Conservation (phyloP, 2,888 invertebrate genomes). For the Stenodema calcarata region DNA sequence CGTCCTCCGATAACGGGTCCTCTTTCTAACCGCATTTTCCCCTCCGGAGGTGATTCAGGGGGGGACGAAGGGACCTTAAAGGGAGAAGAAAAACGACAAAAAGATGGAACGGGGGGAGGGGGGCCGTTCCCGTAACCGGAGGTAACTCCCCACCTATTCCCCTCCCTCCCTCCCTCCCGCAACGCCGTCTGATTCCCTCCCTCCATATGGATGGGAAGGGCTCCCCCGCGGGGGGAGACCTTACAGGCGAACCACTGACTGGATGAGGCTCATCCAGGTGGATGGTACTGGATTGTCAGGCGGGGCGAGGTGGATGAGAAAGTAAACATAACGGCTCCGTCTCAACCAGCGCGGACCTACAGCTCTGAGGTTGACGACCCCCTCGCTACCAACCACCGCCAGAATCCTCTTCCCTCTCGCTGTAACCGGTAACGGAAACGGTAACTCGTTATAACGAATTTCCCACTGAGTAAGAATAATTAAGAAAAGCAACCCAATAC, state of each 20-base stretch:
- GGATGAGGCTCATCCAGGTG: not conserved
- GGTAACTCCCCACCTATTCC: not conserved
- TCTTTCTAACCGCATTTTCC: not conserved
- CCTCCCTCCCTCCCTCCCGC: no score
- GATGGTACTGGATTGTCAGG: no score
- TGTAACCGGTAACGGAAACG: conserved; percentile 23
- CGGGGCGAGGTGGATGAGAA: conserved; percentile 21
- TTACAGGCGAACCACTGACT: not conserved
- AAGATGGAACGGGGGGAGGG: not conserved
- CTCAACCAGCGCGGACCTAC: not conserved
- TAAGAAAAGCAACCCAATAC: no score
- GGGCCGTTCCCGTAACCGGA: not conserved
- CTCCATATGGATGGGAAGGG: no score
- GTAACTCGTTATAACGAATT: conserved; percentile 48
- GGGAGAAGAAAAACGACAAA: not conserved
- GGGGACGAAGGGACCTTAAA: not conserved
- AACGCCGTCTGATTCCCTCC: no score
- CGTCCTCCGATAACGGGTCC: conserved; percentile 26
- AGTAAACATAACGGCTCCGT: conserved; percentile 49
- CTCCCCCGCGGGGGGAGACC: not conserved
- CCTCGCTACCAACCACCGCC: not conserved
- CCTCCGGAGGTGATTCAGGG: not conserved
- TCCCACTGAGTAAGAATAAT: no score
- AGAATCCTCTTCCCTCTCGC: not conserved
- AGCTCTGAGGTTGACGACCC: conserved; percentile 7